These are phyloP conservation scores for Notodonta dromedarius DNA, from an alignment of 2,888 invertebrate genomes.

Conservation along the genomic window DNA sequence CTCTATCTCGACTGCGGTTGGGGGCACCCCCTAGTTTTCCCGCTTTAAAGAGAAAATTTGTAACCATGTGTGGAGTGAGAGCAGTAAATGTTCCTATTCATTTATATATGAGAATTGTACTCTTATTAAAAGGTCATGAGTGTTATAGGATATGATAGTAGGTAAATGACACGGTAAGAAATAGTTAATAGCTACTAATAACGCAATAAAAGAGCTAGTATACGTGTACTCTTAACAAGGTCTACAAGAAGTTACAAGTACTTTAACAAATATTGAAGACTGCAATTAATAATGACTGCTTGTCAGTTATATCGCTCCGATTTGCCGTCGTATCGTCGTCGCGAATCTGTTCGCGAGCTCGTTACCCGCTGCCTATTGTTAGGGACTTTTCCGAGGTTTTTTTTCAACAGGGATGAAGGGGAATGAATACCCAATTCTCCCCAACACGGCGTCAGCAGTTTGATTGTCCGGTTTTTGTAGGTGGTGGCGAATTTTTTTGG, in stretches of 20 bases:
- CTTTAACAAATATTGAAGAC: slow-evolving; percentile 21
- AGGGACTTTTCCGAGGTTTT: slow-evolving; percentile 34
- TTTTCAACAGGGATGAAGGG: slow-evolving; percentile 23
- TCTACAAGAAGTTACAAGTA: not conserved
- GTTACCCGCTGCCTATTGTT: slow-evolving; percentile 47
- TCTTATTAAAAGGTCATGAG: too few species aligned
- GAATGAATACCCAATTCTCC: slow-evolving; percentile 49
- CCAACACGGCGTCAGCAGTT: slow-evolving; percentile 49
- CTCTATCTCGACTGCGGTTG: slow-evolving; percentile 34
- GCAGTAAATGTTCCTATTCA: too few species aligned
- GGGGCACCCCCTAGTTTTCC: slow-evolving; percentile 16
- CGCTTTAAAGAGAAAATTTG: slow-evolving; percentile 23
- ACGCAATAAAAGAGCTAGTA: too few species aligned
- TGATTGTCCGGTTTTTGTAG: slow-evolving; percentile 43
- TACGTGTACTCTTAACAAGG: too few species aligned
- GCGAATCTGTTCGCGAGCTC: slow-evolving; percentile 30
- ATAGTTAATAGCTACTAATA: too few species aligned
- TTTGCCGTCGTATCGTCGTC: slow-evolving; percentile 31
- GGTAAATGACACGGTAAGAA: too few species aligned
- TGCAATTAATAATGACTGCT: slow-evolving; percentile 30
- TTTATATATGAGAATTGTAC: too few species aligned
- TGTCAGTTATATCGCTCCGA: slow-evolving; percentile 22
- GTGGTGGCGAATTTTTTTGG: slow-evolving; percentile 27
- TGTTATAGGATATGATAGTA: too few species aligned
- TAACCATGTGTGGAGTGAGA: slow-evolving; percentile 9